Evolutionary conservation across 2,888 invertebrate genomes (phyloP).

Genomic region (Ormyrus thymus): DNA sequence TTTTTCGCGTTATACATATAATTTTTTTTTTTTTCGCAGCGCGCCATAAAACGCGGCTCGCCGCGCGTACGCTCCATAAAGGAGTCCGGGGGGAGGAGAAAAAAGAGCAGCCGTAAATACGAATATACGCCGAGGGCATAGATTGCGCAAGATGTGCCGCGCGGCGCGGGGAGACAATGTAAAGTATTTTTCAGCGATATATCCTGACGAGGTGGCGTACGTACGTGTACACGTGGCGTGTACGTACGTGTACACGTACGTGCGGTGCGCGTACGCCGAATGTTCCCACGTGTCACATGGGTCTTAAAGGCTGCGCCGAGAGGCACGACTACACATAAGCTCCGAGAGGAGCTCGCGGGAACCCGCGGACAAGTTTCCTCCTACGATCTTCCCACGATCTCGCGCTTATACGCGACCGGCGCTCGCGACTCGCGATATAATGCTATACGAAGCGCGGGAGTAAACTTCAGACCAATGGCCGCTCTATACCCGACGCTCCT

Average conservation of each 20-base stretch:
- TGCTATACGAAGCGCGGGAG: slow-evolving; percentile 22
- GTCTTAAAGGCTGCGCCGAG: slow-evolving; percentile 46
- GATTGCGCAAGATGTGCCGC: slow-evolving; percentile 31
- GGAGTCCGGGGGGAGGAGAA: background rate
- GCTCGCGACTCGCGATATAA: slow-evolving; percentile 29
- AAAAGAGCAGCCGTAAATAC: slow-evolving; percentile 30
- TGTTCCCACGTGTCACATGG: slow-evolving; percentile 61
- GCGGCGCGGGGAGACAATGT: slow-evolving; percentile 32
- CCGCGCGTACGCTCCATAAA: slow-evolving; percentile 10
- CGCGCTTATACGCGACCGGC: slow-evolving; percentile 53
- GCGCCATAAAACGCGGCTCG: slow-evolving; percentile 25
- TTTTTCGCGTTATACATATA: slow-evolving; percentile 20
- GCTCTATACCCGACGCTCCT: slow-evolving; percentile 1
- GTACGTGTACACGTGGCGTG: background rate
- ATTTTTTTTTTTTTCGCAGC: slow-evolving; percentile 3
- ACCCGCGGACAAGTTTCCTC: slow-evolving; percentile 63
- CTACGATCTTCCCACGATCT: slow-evolving; percentile 68
- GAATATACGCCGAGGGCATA: background rate
- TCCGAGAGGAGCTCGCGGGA: slow-evolving; percentile 37
- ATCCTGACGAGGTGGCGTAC: background rate
- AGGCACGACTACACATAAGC: slow-evolving; percentile 40
- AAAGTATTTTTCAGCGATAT: slow-evolving; percentile 23
- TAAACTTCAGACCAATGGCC: slow-evolving; percentile 31
- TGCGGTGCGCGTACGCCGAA: slow-evolving; percentile 36
- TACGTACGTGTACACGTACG: background rate